These are phyloP conservation scores for Zaprionus vittiger DNA, from an alignment of 1,140 invertebrate genomes.

Conservation along the genomic window DNA sequence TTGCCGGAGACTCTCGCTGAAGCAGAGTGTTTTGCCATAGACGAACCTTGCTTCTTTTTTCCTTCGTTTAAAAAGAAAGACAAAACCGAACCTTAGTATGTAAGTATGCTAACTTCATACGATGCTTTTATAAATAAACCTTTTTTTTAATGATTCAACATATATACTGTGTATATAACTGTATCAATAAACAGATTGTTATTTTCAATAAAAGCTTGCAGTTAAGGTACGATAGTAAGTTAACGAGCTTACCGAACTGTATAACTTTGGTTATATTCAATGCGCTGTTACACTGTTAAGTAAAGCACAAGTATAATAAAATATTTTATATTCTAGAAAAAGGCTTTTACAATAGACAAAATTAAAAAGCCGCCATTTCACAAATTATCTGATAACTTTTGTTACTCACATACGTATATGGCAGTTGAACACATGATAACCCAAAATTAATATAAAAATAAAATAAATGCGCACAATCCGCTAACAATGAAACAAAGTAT, in stretches of 20 bases:
- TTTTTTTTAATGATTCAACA: background rate
- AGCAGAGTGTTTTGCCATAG: slow-evolving; percentile 86
- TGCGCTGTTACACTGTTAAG: background rate
- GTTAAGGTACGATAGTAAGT: too few relatives aligned
- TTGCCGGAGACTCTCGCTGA: slow-evolving; percentile 86
- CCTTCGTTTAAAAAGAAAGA: slow-evolving; percentile 35
- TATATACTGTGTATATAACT: slow-evolving; percentile 29
- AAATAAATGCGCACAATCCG: background rate
- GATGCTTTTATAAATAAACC: background rate
- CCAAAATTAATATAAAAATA: background rate
- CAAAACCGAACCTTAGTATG: background rate
- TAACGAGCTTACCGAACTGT: too few relatives aligned
- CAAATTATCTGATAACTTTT: background rate
- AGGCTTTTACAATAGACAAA: background rate
- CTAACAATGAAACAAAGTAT: too few relatives aligned
- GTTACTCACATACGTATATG: background rate
- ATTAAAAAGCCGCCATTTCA: background rate
- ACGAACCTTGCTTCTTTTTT: slow-evolving; percentile 77
- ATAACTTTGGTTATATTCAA: background rate
- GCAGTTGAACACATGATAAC: background rate
- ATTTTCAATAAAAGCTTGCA: too few relatives aligned
- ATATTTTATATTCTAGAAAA: background rate
- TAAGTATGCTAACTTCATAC: background rate
- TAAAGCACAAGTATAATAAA: background rate
- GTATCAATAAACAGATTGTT: background rate